These are phyloP conservation scores for Phorcus lineatus DNA, from an alignment of 2,888 invertebrate genomes.

Conservation along the genomic window DNA sequence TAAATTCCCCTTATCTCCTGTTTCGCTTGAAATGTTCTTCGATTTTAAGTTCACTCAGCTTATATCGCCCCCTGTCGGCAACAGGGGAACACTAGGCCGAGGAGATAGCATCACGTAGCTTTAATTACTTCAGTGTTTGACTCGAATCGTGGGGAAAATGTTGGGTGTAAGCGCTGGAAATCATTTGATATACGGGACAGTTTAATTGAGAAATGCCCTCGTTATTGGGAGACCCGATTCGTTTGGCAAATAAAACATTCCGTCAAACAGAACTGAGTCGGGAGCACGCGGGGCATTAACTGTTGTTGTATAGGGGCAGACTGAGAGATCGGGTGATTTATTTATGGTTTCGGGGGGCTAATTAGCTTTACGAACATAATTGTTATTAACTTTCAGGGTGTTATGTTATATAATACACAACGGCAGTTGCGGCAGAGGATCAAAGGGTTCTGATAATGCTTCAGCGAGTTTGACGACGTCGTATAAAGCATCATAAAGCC, in stretches of 20 bases:
- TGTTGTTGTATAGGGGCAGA: too few relatives aligned
- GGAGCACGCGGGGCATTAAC: background rate
- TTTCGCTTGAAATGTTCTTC: constrained; percentile 3
- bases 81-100: background rate
- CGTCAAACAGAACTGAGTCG: background rate
- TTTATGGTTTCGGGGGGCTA: too few relatives aligned
- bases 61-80: background rate
- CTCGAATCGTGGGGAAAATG: background rate
- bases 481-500: too few relatives aligned
- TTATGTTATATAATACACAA: too few relatives aligned
- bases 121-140: constrained; percentile 8
- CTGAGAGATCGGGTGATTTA: too few relatives aligned
- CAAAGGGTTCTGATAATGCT: too few relatives aligned
- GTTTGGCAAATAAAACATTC: background rate
- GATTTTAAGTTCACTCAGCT: background rate
- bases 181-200: constrained; percentile 1
- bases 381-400: too few relatives aligned
- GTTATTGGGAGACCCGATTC: background rate
- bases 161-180: background rate
- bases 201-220: constrained; percentile 11
- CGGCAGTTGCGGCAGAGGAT: too few relatives aligned
- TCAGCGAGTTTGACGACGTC: too few relatives aligned
- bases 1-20: constrained; percentile 8
- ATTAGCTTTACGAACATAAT: too few relatives aligned
- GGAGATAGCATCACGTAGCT: background rate